Base-by-base conservation (phyloP, 1,140 invertebrate genomes). In the Euwallacea similis region DNA sequence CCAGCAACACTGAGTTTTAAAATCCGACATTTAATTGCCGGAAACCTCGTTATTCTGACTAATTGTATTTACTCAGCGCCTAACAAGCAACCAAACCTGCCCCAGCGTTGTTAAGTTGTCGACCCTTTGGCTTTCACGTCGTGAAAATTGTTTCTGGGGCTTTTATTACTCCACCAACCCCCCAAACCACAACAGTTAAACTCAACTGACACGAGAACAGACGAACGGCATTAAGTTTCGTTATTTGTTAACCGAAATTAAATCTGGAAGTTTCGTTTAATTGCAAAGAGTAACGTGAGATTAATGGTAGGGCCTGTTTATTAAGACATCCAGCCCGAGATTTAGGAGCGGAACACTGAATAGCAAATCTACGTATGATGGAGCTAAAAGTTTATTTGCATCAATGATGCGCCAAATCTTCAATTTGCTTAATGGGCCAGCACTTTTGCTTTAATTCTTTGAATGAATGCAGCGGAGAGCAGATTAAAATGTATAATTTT, bases 81-180 rank as follows among this genome's bases (percentile, higher is more conserved):
- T 61, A 61, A 61, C 59, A 61, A 61, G 59, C 59, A 61, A 61
- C 59, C 7, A 9, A 43, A 42, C 59, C 59, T 61, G 11, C 59
- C 42, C 59, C 10, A 7, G 33, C 43, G 59, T 42, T 42, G 59
- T 61, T 61, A 58, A 58, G 55, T 58, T 58, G 55, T 58, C 55
- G 55, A 58, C n/a, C 55, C 55, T 11, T 43, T 42, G 33, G 42
- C 59, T 42, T 61, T 61, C 59, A 43, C 59, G 59, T 61, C 42
- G 59, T 61, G 59, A 61, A 61, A 61, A 61, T 61, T 61, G 59
- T 61, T 61, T 61, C 59, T 61, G 42, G 59, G 54, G 59, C 59
- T 61, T 61, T 61, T 61, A 61, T 61, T 61, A 43, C 59, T 7
- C 59, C 21, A 41, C 59, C 43, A 61, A 61, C 21, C 33, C 59